These are phyloP conservation scores for Pangasius macronema DNA, from an alignment of 2,797 vertebrate species.

Conservation along the genomic window DNA sequence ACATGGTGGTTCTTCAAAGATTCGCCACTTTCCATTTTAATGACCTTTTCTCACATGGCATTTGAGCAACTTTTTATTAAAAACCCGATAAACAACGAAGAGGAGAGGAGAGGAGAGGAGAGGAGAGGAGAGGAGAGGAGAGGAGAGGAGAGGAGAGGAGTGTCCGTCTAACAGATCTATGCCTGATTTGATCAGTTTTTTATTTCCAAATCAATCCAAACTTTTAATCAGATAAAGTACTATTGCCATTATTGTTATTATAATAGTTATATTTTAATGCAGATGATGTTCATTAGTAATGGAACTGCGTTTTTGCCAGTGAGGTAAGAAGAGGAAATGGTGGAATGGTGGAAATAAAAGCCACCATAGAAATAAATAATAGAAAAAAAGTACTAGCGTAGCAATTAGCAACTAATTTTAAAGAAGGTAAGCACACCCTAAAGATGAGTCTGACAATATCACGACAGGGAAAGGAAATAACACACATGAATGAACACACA, in stretches of 20 bases:
- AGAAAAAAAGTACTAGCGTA: slow-evolving; percentile 37
- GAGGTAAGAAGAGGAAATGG: background rate
- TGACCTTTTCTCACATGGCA: slow-evolving; percentile 42
- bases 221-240: slow-evolving; percentile 33
- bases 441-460: slow-evolving; percentile 56
- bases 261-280: background rate
- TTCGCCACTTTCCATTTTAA: slow-evolving; percentile 46
- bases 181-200: background rate
- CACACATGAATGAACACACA: background rate
- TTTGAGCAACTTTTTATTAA: slow-evolving; percentile 51
- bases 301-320: no score
- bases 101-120: no score
- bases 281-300: no score
- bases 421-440: slow-evolving; percentile 24
- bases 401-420: slow-evolving; percentile 52
- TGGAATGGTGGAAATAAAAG: background rate
- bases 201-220: background rate
- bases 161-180: slow-evolving; percentile 16
- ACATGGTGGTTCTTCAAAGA: slow-evolving; percentile 44
- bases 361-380: no score
- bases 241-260: no score
- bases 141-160: no score
- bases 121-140: no score
- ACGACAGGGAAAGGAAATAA: slow-evolving; percentile 36
- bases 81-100: slow-evolving; percentile 41